phyloP scores from a whole-genome alignment of 2,797 vertebrate species.

The Paedocypris micromegethes region DNA sequence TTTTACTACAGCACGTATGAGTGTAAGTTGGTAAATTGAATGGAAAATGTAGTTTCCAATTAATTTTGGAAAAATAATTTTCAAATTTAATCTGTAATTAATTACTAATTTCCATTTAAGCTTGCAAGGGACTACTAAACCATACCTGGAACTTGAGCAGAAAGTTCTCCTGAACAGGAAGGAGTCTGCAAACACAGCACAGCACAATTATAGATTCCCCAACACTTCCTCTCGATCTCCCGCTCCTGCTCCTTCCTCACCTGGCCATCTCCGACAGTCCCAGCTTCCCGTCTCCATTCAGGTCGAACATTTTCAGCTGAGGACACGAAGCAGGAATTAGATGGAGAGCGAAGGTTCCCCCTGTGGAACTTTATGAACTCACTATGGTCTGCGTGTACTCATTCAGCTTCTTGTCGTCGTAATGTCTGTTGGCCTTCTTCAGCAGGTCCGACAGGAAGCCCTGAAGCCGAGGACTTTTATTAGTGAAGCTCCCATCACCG shows the following conservation, averaged over 20 bases:
- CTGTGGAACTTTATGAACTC: conserved; percentile 55
- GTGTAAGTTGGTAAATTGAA: too few relatives aligned
- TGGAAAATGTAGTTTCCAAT: too few relatives aligned
- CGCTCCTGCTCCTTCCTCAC: conserved; percentile 61
- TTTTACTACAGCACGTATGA: too few relatives aligned
- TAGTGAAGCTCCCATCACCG: too few relatives aligned
- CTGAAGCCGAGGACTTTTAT: conserved; percentile 54
- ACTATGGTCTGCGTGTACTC: conserved; percentile 96
- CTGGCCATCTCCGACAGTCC: conserved; percentile 95
- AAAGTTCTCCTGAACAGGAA: conserved; percentile 94
- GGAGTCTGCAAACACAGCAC: conserved; percentile 67
- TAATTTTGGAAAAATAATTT: too few relatives aligned
- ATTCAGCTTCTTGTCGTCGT: conserved; percentile 86
- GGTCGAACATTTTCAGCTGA: conserved; percentile 91
- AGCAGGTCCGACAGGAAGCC: conserved; percentile 91
- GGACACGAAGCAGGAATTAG: conserved; percentile 28
- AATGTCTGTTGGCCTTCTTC: conserved; percentile 88
- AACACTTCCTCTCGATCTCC: background rate
- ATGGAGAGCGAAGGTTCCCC: background rate
- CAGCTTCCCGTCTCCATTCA: conserved; percentile 90
- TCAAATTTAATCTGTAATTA: too few relatives aligned
- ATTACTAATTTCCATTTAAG: too few relatives aligned
- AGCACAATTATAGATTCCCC: conserved; percentile 11
- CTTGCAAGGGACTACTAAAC: background rate
- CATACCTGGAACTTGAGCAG: conserved; percentile 90